Conservation (phyloP, 1,140 invertebrate genomes). For the Euura saliciscinereae region DNA sequence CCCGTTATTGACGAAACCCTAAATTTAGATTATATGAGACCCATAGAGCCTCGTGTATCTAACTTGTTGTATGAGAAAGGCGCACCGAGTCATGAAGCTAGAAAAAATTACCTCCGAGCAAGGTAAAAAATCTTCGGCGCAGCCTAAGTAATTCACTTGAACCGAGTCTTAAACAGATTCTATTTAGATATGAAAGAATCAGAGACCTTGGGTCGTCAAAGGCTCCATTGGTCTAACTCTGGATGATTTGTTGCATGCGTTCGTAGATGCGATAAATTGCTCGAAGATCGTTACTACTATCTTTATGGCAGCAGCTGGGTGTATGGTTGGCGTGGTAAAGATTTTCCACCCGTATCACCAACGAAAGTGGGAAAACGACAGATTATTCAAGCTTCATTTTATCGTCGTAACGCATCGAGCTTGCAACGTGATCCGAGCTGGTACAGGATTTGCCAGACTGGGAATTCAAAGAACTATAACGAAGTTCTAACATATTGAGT, state of each 20-base stretch:
- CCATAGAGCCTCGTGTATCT: constrained; percentile 32
- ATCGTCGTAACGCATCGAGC: constrained; percentile 35
- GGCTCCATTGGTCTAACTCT: too few relatives aligned
- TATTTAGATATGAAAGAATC: too few relatives aligned
- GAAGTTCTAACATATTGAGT: constrained; percentile 27
- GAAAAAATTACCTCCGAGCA: constrained; percentile 38
- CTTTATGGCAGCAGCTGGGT: constrained; percentile 47
- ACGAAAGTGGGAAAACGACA: constrained; percentile 28
- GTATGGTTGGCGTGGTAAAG: constrained; percentile 46
- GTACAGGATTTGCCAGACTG: constrained; percentile 34
- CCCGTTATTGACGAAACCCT: constrained; percentile 22
- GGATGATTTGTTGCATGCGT: constrained; percentile 11
- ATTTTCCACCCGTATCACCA: constrained; percentile 29
- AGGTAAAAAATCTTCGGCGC: constrained; percentile 31
- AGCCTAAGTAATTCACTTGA: too few relatives aligned
- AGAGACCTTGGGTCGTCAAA: too few relatives aligned
- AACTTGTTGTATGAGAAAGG: constrained; percentile 37
- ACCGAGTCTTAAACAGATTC: too few relatives aligned
- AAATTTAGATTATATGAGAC: constrained; percentile 36
- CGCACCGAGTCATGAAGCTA: constrained; percentile 32
- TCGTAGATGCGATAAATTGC: constrained; percentile 38
- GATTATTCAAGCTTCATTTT: constrained; percentile 38
- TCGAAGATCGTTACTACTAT: constrained; percentile 46
- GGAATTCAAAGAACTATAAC: constrained; percentile 34
- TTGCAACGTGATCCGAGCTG: constrained; percentile 38